Conservation (phyloP, 2,888 invertebrate genomes). For the Perizoma affinitatum region DNA sequence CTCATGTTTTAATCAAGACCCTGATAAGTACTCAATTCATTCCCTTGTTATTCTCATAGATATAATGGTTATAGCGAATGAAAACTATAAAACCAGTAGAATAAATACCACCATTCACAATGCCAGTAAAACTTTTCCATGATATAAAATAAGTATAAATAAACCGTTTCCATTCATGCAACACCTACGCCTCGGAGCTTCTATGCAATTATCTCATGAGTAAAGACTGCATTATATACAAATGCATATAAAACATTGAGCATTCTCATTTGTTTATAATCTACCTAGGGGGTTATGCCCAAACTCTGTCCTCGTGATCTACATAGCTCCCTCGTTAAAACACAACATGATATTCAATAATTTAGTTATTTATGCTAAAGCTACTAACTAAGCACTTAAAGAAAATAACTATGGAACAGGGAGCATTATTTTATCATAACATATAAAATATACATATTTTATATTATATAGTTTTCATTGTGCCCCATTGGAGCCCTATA, state of each 20-base stretch:
- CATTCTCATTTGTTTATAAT: no score
- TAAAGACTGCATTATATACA: constrained; percentile 4
- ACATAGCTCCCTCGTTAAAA: no score
- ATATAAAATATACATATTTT: no score
- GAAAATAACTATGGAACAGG: no score
- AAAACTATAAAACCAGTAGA: constrained; percentile 6
- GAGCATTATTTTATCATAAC: no score
- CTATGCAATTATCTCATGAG: constrained; percentile 39
- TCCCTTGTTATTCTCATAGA: constrained; percentile 2
- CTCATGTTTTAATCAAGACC: constrained; percentile 14
- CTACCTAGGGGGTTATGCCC: no score
- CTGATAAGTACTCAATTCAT: constrained; percentile 3
- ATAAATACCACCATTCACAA: constrained; percentile 22
- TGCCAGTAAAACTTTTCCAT: constrained; percentile 23
- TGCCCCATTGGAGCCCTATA: no score
- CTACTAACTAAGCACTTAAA: no score
- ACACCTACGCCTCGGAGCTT: constrained; percentile 19
- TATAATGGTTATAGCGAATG: constrained; percentile 6
- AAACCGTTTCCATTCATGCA: constrained; percentile 43
- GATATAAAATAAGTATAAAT: constrained; percentile 35
- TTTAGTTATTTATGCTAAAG: no score
- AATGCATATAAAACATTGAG: not conserved
- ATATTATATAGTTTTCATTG: no score
- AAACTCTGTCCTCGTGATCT: no score
- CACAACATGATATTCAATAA: no score